Evolutionary conservation across 2,113 vertebrate species (phyloP), one percentile per base, ranked within the genome.

Genomic region (Hemiprocne comata): DNA sequence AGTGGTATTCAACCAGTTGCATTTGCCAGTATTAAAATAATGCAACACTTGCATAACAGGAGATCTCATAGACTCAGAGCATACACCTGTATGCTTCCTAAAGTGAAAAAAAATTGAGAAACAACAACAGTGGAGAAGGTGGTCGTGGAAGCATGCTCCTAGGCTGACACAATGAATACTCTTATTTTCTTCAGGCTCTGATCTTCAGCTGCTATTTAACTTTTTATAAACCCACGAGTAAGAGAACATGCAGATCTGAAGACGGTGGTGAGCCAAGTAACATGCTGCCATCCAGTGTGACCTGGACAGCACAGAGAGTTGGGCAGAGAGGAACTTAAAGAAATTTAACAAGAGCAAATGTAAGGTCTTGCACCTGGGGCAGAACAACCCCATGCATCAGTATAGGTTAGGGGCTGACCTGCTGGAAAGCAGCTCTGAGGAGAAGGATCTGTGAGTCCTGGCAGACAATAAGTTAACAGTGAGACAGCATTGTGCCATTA

Each of bases 211-310:
- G 57, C 90, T 94, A 44, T 89, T 90, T 65, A 73, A 38, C 94
- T 91, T 76, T 96, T 95, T 90, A 24, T 83, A 96, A 96, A 81
- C 87, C 89, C 78, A 8, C 26, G n/a, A n/a, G n/a, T n/a, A n/a
- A n/a, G 85, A 95, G 91, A 89, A 93, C 48, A 15, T 26, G 90
- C 93, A 95, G 95, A 67, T 75, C 90, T 77, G 94, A 97, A 94
- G 96, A 89, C 96, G 95, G 94, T 97, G 97, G 96, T 97, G 97
- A 94, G 77, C 86, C 94, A 94, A 97, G 94, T 82, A 64, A 90
- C 1, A 44, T 31, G 95, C n/a, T n/a, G n/a, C n/a, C n/a, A n/a
- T n/a, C n/a, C n/a, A n/a, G n/a, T n/a, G n/a, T n/a, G n/a, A n/a
- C n/a, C n/a, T n/a, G n/a, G n/a, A n/a, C n/a, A n/a, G n/a, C n/a